A percentile compares a stretch with the other conserved stretches of the same genome.
phyloP scores from a whole-genome alignment of 2,888 invertebrate species.

The Lasioglossum lativentre region DNA sequence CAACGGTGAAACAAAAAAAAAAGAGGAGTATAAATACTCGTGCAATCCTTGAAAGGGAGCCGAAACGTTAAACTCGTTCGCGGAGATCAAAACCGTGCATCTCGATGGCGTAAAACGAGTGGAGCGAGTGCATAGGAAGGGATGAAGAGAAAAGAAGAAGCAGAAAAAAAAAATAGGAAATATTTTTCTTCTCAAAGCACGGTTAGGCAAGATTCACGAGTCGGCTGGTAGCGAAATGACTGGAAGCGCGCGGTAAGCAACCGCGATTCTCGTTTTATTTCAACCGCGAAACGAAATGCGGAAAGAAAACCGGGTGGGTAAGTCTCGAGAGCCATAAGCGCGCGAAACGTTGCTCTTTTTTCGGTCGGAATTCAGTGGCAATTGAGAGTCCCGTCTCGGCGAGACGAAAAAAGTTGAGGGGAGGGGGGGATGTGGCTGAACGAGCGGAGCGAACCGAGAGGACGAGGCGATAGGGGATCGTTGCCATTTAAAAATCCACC shows the following conservation, averaged over 20 bases:
- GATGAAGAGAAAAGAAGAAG: background rate
- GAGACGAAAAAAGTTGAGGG: conserved; percentile 37
- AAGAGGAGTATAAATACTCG: background rate
- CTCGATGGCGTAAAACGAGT: conserved; percentile 2
- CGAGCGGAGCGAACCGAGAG: conserved; percentile 20
- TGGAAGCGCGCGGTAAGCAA: conserved; percentile 28
- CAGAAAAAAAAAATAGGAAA: background rate
- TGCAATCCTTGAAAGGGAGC: background rate
- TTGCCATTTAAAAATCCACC: conserved; percentile 57
- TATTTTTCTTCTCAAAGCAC: background rate
- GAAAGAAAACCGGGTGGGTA: conserved; percentile 28
- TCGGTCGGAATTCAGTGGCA: conserved; percentile 66
- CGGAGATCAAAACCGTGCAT: conserved; percentile 1
- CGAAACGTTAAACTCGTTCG: background rate
- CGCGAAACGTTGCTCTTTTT: conserved; percentile 60
- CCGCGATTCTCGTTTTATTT: conserved; percentile 31
- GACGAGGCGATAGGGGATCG: conserved; percentile 23
- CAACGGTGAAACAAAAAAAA: background rate
- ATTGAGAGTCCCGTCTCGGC: conserved; percentile 54
- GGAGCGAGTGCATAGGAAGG: background rate
- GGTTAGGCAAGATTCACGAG: conserved; percentile 34
- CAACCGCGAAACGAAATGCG: conserved; percentile 29
- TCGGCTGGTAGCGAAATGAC: conserved; percentile 24
- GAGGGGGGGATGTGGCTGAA: conserved; percentile 35
- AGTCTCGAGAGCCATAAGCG: conserved; percentile 46